These are phyloP conservation scores for Elymnias hypermnestra DNA, from an alignment of 1,140 invertebrate species.

Conservation along the genomic window DNA sequence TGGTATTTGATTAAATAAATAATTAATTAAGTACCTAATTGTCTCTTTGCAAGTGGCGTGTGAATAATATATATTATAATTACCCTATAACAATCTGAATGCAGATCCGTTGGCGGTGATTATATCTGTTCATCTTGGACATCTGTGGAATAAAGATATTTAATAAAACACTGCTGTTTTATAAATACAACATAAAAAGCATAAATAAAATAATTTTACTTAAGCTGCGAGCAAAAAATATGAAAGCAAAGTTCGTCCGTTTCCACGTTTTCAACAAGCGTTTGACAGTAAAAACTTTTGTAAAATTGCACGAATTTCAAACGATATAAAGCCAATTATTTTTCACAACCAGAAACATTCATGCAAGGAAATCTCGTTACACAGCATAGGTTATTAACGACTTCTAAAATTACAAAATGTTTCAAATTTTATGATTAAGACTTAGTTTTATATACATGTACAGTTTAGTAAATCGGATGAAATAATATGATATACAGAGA, in stretches of 20 bases:
- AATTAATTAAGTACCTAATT: too few species aligned
- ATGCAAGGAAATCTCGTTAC: slow-evolving; percentile 79
- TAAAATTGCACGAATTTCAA: slow-evolving; percentile 7
- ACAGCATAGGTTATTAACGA: slow-evolving; percentile 18
- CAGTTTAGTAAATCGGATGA: too few species aligned
- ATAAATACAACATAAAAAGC: slow-evolving; percentile 14
- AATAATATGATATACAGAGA: too few species aligned
- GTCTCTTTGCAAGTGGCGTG: too few species aligned
- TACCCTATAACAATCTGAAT: slow-evolving; percentile 10
- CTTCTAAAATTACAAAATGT: slow-evolving; percentile 10
- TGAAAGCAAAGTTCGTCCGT: slow-evolving; percentile 11
- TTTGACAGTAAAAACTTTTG: slow-evolving; percentile 4
- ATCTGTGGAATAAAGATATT: slow-evolving; percentile 78
- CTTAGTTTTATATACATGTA: slow-evolving; percentile 2
- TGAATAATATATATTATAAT: slow-evolving; percentile 9
- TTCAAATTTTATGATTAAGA: background rate
- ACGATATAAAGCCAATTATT: slow-evolving; percentile 13
- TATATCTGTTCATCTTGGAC: slow-evolving; percentile 79
- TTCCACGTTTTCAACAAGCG: slow-evolving; percentile 14
- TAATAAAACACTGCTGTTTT: slow-evolving; percentile 20
- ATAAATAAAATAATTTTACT: slow-evolving; percentile 3
- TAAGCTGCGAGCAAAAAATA: slow-evolving; percentile 13
- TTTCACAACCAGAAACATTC: slow-evolving; percentile 43
- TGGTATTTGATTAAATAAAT: too few species aligned
- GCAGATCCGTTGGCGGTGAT: slow-evolving; percentile 28